Evolutionary conservation across 2,797 vertebrate genomes (phyloP).

Genomic region (Eptatretus atami): DNA sequence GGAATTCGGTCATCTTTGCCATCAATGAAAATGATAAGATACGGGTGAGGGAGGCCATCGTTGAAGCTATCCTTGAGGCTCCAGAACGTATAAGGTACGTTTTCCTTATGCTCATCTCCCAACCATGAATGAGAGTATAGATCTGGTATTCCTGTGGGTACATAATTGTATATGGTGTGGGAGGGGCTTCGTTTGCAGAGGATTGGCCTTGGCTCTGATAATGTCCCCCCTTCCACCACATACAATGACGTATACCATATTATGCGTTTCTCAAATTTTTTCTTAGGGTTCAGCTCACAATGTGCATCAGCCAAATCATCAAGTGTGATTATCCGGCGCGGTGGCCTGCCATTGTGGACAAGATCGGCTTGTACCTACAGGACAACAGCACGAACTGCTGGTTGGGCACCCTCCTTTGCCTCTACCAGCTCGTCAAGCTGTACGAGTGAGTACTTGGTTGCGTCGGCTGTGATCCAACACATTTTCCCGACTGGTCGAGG

Average conservation of each 20-base stretch:
- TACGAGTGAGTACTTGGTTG: constrained; percentile 44
- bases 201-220: not conserved
- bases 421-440: constrained; percentile 92
- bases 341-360: constrained; percentile 75
- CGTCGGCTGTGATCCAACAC: too few species aligned
- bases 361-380: constrained; percentile 50
- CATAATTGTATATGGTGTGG: not conserved
- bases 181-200: not conserved
- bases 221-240: not conserved
- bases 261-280: constrained; percentile 5
- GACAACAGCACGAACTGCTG: constrained; percentile 52
- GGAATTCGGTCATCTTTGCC: constrained; percentile 59
- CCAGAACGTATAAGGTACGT: constrained; percentile 66
- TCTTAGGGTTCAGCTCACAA: constrained; percentile 50
- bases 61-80: constrained; percentile 72
- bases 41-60: constrained; percentile 75
- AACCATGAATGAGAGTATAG: too few species aligned
- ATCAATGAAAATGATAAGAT: constrained; percentile 87
- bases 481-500: too few species aligned
- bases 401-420: constrained; percentile 63
- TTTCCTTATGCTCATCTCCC: too few species aligned
- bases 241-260: not conserved
- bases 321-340: constrained; percentile 82
- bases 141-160: not conserved
- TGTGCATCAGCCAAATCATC: constrained; percentile 67